Base-by-base conservation (phyloP, 1,140 invertebrate genomes). In the Tribolium madens region DNA sequence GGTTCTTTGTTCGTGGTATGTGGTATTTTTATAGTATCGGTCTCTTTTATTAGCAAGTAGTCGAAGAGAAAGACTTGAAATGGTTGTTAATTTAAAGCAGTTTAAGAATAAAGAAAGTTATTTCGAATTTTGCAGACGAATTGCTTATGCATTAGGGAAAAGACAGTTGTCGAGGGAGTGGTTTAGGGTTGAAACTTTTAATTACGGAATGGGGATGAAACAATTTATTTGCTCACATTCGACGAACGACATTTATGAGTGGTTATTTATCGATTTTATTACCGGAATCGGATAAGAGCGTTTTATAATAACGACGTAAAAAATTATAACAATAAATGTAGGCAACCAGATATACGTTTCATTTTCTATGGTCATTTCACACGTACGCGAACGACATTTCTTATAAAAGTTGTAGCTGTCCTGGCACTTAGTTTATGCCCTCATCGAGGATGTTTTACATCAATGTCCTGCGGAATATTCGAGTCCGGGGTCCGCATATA, bases 401-500 rank as follows among this genome's bases (percentile, higher is more conserved):
- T 36, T 64, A 64, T 33, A 64, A 64, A 64, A 64, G 57, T 60
- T 64, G 57, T 64, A 64, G 57, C 53, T 60, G 53, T 60, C 53
- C 53, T 18, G 36, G n/a, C 53, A 50, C 47, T 42, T 18, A 6
- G 33, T 70, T 50, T 42, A 69, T 76, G 50, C 21, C 60, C 48
- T 76, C 74, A 42, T 69, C 13, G 12, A 57, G 60, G 26, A 72
- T 76, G 48, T 72, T 76, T 76, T 72, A 72, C 68, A 76, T 76
- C 75, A 70, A 76, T 60, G 52, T 76, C 36, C 64, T 26, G 21
- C 12, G 48, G 76, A 70, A 77, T 77, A 73, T 77, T 77, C 52
- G 68, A 46, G 76, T 21, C n/a, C 36, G 74, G 77, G 79, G 73
- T 76, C 78, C 82, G 80, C 81, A 83, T 83, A 83, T 83, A 83